Base-by-base conservation (phyloP, 2,797 vertebrate genomes). In the Odontamblyopus rebecca region DNA sequence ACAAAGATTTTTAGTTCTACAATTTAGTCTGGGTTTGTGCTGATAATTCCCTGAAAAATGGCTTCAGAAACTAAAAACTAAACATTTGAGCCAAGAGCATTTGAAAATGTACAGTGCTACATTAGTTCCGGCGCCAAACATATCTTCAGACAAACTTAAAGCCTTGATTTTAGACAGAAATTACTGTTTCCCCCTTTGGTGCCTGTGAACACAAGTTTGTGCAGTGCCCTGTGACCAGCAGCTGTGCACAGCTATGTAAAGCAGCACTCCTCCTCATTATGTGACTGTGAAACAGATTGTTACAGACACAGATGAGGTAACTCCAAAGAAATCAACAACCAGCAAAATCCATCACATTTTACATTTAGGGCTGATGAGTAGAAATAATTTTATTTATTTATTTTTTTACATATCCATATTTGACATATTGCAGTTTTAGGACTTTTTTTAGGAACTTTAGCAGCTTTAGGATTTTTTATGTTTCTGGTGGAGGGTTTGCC, bases 271-370 rank as follows among this genome's bases (percentile, higher is more conserved):
- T n/a, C 15, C 69, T 6, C 51, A 16, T 69, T 71, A 69, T 61
- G 54, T 69, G 67, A 69, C 26, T 18, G 23, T 26, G 26, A 69
- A 69, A 59, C 54, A 61, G 30, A 50, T 53, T 69, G 67, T 27
- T 59, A 62, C 51, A 50, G 30, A 61, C 59, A 63, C 4, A 4
- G 19, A 74, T 70, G 30, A 67, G 70, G 60, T 69, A 4, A 75
- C 38, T 32, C n/a, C 35, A 38, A 51, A 64, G 19, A 16, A 71
- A 73, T 56, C 27, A 61, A 64, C 32, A 62, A 65, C 48, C 38
- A 70, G 54, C 54, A 68, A 66, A 59, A 50, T 73, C 67, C 32
- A 57, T 72, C 41, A 51, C 6, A 70, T 72, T 48, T 74, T 67
- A 70, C 23, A 74, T 76, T 74, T 71, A 70, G 30, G 12, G 30